Evolutionary conservation across 2,113 vertebrate genomes (phyloP), one percentile per base, ranked within the genome.

Genomic region (Promerops cafer): DNA sequence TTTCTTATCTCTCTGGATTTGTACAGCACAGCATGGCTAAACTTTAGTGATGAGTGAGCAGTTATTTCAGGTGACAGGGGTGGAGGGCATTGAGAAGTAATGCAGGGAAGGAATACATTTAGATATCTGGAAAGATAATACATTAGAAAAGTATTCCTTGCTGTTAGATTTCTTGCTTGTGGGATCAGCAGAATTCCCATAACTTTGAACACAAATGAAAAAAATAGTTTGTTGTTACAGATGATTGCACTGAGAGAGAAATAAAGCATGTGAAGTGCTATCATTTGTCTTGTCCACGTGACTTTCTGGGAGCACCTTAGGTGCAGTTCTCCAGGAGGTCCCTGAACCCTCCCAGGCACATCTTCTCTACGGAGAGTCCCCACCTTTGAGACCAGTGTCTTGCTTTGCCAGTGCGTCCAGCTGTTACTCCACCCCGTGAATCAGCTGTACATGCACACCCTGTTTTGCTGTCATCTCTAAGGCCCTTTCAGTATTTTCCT

Each of bases 21-120:
- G 4, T 92, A 71, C 83, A 95, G 80, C 89, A 87, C 4, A 94
- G 77, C 89, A 81, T 5, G 4, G 86, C 89, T 96, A 93, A 96
- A 91, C 94, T 86, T 45, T 18, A 83, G 80, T 95, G 96, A 93
- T 95, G 95, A 97, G 93, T 94, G 95, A 95, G 93, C 91, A 92
- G 80, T 94, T 94, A 93, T 92, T 97, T 93, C 93, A 90, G 83
- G 76, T 2, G 3, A 87, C 69, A 45, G 33, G 92, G 76, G 89
- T 90, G 80, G 94, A 96, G 76, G 45, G 50, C 82, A 88, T 37
- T 68, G 54, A 53, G 56, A 94, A 68, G 76, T n/a, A 83, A 66
- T 35, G 42, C 68, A 86, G 64, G 12, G 59, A 94, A 88, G 42
- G 50, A 81, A 30, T 18, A 87, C 35, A 37, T 86, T 77, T 63